Percentiles rank a stretch among this genome's conserved stretches.
Evolutionary conservation across 2,797 vertebrate genomes (phyloP).

Genomic region (Diceros bicornis): DNA sequence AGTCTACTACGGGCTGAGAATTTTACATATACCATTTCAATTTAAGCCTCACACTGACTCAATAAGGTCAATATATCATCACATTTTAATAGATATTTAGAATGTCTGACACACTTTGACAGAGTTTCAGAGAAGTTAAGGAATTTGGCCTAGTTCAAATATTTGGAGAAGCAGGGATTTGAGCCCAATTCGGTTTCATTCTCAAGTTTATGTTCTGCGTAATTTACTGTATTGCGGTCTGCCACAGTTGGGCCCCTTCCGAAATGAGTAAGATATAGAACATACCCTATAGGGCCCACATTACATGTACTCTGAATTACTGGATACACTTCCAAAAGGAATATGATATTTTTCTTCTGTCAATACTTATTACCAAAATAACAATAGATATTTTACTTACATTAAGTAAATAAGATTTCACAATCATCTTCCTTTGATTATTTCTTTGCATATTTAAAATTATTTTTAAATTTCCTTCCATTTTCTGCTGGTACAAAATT

Average conservation of each 20-base stretch:
- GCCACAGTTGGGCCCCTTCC: neutral
- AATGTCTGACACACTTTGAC: neutral
- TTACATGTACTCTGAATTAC: neutral
- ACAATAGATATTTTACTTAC: neutral
- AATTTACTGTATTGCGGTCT: neutral
- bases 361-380: neutral
- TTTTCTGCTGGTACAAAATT: neutral
- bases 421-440: neutral
- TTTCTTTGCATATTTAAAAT: constrained; percentile 20
- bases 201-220: neutral
- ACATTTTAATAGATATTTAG: neutral
- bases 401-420: neutral
- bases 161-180: constrained; percentile 11
- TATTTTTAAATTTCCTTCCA: neutral
- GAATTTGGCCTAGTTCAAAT: neutral
- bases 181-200: neutral
- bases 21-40: neutral
- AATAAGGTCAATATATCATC: neutral
- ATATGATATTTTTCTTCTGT: neutral
- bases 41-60: neutral
- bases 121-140: neutral
- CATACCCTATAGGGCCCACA: too few relatives aligned
- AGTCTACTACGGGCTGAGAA: neutral
- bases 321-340: neutral
- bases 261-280: neutral